These are phyloP conservation scores for Limnephilus auricula DNA, from an alignment of 2,888 invertebrate species.

Conservation along the genomic window DNA sequence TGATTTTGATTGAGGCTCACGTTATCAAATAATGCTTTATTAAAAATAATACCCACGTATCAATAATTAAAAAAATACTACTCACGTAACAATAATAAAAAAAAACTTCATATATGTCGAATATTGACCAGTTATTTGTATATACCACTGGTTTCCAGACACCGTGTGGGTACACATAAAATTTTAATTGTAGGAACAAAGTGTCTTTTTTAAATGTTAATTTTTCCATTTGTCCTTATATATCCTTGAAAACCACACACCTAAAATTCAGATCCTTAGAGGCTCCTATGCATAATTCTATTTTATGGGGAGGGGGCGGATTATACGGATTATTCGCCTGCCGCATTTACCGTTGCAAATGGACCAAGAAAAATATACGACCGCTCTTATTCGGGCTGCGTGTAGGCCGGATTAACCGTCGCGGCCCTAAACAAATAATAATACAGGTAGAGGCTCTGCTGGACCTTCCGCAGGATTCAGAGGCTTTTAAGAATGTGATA, in stretches of 20 bases:
- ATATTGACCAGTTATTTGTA: too few species aligned
- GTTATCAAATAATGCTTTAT: too few species aligned
- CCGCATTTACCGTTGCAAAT: conserved; percentile 34
- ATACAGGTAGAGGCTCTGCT: not conserved
- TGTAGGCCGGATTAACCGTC: conserved; percentile 33
- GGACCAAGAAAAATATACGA: conserved; percentile 41
- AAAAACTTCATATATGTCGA: too few species aligned
- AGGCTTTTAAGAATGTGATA: not conserved
- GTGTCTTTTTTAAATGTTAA: not conserved
- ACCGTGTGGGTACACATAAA: too few species aligned
- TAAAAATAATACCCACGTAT: too few species aligned
- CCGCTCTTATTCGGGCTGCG: conserved; percentile 11
- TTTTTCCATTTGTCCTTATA: not conserved
- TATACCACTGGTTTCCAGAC: too few species aligned
- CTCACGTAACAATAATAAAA: too few species aligned
- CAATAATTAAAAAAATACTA: too few species aligned
- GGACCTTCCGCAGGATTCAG: not conserved
- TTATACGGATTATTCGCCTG: conserved; percentile 35
- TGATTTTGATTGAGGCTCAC: too few species aligned
- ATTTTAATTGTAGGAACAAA: not conserved
- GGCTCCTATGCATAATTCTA: not conserved
- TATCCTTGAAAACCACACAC: not conserved
- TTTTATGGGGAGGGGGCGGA: conserved; percentile 18
- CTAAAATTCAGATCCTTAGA: not conserved
- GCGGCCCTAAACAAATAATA: conserved; percentile 29